Evolutionary conservation across 2,113 vertebrate species (phyloP).

Genomic region (Platycercus adscitus): DNA sequence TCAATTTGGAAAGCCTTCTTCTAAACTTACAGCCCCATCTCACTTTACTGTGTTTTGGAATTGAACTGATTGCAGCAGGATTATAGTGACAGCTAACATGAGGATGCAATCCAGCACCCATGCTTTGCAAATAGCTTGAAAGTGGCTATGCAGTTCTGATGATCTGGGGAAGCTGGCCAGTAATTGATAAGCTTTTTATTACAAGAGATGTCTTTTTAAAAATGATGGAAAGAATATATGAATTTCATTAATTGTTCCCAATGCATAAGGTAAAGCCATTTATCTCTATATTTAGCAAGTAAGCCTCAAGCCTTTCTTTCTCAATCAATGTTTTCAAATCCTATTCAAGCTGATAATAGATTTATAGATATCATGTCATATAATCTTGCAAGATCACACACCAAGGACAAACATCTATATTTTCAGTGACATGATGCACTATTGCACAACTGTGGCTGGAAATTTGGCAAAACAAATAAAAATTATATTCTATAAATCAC

Average conservation of each 20-base stretch:
- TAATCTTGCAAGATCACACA: not conserved
- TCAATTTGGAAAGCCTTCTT: not conserved
- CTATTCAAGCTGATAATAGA: slow-evolving; percentile 4
- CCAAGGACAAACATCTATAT: not conserved
- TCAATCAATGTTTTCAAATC: not conserved
- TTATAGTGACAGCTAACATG: not conserved
- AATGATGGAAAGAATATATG: not conserved
- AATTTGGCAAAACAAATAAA: not conserved
- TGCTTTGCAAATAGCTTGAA: not conserved
- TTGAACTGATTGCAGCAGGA: not conserved
- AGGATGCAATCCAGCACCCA: not conserved
- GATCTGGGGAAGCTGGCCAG: not conserved
- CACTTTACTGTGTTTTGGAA: not conserved
- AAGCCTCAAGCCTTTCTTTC: not conserved
- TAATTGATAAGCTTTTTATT: not conserved
- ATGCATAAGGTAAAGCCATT: not conserved
- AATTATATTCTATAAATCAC: not conserved
- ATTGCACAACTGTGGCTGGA: not conserved
- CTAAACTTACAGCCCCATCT: not conserved
- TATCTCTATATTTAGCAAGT: not conserved
- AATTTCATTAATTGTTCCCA: not conserved
- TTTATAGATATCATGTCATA: not conserved
- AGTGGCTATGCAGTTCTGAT: not conserved
- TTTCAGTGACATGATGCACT: not conserved
- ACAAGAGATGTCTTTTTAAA: not conserved